Evolutionary conservation across 2,888 invertebrate species (phyloP), one percentile per base, ranked within the genome.

Genomic region (Torymus auratus): DNA sequence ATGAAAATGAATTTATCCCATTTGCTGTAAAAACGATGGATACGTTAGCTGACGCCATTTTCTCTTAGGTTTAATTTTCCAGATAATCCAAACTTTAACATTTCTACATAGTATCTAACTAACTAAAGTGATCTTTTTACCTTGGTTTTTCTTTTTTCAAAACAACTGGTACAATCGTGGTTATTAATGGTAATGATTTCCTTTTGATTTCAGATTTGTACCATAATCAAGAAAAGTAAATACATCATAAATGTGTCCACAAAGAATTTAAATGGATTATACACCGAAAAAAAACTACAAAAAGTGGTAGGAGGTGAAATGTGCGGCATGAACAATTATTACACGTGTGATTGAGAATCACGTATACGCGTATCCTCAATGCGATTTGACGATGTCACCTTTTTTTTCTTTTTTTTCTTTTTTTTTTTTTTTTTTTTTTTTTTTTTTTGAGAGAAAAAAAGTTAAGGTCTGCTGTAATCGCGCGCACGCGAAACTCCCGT

Each of bases 401-500:
- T 88, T 89, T 88, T 88, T 88, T n/a, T n/a, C n/a, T n/a, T n/a
- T n/a, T n/a, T n/a, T n/a, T n/a, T n/a, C n/a, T n/a, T n/a, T 88
- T 89, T 88, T 88, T 88, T 88, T 88, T 89, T 88, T 89, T 88
- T 88, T 88, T 88, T 88, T 89, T 88, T 88, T 88, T 88, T 88
- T 89, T 88, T 88, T 88, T 90, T 88, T 88, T 88, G 86, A 87
- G 56, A 70, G 80, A 84, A 82, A 84, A 83, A 86, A 78, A 80
- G 64, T 79, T 81, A 83, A 83, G 80, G 76, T 80, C 72, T 83
- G 84, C 83, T 83, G 82, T 84, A 86, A 80, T 83, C 58, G 74
- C 75, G 69, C 73, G 72, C 65, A 76, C 67, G 72, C 78, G 64
- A 82, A 86, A 87, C 84, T 89, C 88, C 88, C 88, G 88, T 90